Conservation (phyloP, 2,797 vertebrate genomes). For the Sebastes miniatus region DNA sequence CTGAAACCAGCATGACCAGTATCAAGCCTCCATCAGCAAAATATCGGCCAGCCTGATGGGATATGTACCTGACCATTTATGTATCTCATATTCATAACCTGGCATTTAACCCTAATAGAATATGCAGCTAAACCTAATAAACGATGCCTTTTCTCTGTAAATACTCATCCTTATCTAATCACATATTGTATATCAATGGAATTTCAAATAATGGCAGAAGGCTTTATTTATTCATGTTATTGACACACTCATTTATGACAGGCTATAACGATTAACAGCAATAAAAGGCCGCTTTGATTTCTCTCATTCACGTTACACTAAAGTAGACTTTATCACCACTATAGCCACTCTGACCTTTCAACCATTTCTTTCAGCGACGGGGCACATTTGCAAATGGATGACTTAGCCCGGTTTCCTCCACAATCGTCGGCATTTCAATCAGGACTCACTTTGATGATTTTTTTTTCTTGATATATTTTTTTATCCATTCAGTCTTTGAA, state of each 20-base stretch:
- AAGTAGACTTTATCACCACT: constrained; percentile 3
- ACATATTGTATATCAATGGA: neutral
- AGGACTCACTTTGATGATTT: constrained; percentile 26
- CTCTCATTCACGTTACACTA: neutral
- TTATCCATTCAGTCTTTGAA: constrained; percentile 26
- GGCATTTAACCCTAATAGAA: neutral
- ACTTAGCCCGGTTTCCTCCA: constrained; percentile 12
- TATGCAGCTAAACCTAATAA: neutral
- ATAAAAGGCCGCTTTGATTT: neutral
- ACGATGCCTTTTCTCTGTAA: neutral
- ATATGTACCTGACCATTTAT: neutral
- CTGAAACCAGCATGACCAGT: neutral
- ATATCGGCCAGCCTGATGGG: neutral
- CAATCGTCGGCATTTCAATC: constrained; percentile 28
- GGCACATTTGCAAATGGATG: constrained; percentile 35
- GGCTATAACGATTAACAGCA: neutral
- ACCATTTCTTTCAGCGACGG: neutral
- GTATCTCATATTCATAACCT: neutral
- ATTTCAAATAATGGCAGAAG: neutral
- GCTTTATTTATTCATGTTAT: neutral
- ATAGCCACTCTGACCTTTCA: constrained; percentile 21
- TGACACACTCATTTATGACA: neutral
- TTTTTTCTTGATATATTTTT: constrained; percentile 9
- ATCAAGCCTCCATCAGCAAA: neutral
- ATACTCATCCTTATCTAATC: neutral